Conservation (phyloP, 1,140 invertebrate genomes). For the Andrena cerasifolii region DNA sequence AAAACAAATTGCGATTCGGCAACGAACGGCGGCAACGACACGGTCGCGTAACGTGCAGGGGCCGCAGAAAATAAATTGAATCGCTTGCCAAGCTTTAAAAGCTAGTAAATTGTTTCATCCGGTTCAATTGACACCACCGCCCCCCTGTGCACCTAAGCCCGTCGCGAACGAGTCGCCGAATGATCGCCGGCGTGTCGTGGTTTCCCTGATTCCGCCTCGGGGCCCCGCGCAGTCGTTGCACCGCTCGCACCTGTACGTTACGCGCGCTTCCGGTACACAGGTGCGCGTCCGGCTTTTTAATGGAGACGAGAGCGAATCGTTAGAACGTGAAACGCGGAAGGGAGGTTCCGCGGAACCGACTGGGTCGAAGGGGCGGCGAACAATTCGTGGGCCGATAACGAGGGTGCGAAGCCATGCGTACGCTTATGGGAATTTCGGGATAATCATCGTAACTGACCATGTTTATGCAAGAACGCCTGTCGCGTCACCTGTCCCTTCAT, state of each 20-base stretch:
- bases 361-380: slow-evolving; percentile 21
- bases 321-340: slow-evolving; percentile 14
- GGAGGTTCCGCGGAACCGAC: slow-evolving; percentile 42
- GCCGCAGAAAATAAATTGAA: slow-evolving; percentile 77
- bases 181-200: slow-evolving; percentile 60
- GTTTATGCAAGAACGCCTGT: slow-evolving; percentile 10
- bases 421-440: slow-evolving; percentile 58
- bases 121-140: slow-evolving; percentile 79
- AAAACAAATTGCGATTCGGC: slow-evolving; percentile 32
- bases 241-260: slow-evolving; percentile 71
- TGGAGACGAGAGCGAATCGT: slow-evolving; percentile 41
- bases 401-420: slow-evolving; percentile 70
- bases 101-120: slow-evolving; percentile 78
- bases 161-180: slow-evolving; percentile 73
- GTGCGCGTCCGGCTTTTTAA: slow-evolving; percentile 70
- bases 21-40: slow-evolving; percentile 38
- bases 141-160: slow-evolving; percentile 58
- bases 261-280: slow-evolving; percentile 73
- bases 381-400: neutral
- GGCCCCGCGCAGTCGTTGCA: slow-evolving; percentile 47
- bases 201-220: neutral
- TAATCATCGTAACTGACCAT: slow-evolving; percentile 43
- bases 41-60: slow-evolving; percentile 52
- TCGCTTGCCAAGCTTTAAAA: slow-evolving; percentile 77
- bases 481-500: slow-evolving; percentile 31